Evolutionary conservation across 2,888 invertebrate species (phyloP), one percentile per base, ranked within the genome.

Genomic region (Polia nebulosa): DNA sequence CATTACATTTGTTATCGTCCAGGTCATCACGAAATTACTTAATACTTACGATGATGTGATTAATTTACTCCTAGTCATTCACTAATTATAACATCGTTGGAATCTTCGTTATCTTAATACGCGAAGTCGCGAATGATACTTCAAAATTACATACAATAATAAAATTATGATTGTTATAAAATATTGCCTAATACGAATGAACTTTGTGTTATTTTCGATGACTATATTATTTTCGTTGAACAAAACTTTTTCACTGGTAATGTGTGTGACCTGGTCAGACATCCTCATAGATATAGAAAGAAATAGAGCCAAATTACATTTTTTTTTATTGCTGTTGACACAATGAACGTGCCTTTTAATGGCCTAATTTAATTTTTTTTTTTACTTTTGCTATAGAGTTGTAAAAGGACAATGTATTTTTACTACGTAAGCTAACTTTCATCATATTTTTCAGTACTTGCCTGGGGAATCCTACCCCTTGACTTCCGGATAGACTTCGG

Each of bases 391-490:
- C n/a, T n/a, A n/a, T n/a, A n/a, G n/a, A n/a, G n/a, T 39, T 39
- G 5, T 39, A 36, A 3, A 15, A 13, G 36, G 8, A 13, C 36
- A 36, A 36, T 15, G 15, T 36, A 15, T 36, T 36, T 36, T 13
- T 15, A 34, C 3, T 34, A 34, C 13, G 34, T 34, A 34, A 34
- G 34, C 34, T 13, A 17, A n/a, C n/a, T n/a, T n/a, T n/a, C 39
- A 39, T 17, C 17, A 39, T 17, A 17, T 34, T 41, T 41, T 91
- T 65, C 88, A 96, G 97, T 96, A 49, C 84, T 97, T 59, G 97
- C 97, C 0, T 97, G 97, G 96, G 93, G 94, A 3, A 95, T 98
- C 15, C 95, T 98, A 29, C 98, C 98, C 0, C 71, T 96, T 1
- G 89, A 95, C 47, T 92, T 96, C 73, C 86, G 92, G 41, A 78